A percentile compares a stretch with the other conserved stretches of the same genome.
These are phyloP conservation scores for Dasypogon diadema DNA, from an alignment of 2,888 invertebrate species.

Conservation along the genomic window DNA sequence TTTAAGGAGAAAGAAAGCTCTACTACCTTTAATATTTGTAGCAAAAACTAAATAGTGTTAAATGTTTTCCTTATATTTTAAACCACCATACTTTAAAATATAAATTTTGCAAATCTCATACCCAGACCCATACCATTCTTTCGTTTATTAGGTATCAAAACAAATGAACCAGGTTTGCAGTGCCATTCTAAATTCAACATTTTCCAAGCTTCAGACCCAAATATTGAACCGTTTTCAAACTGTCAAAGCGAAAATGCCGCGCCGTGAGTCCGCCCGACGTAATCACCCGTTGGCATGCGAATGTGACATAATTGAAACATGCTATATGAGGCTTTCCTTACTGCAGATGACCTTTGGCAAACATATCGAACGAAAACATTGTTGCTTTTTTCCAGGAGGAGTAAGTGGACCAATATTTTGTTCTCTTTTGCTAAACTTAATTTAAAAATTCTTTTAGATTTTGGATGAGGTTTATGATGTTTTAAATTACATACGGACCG, in stretches of 20 bases:
- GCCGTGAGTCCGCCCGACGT: slow-evolving; percentile 87
- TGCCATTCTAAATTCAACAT: slow-evolving; percentile 84
- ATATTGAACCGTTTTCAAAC: slow-evolving; percentile 87
- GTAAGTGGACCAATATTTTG: slow-evolving; percentile 70
- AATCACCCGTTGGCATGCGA: slow-evolving; percentile 92
- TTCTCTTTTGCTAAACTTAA: slow-evolving; percentile 5
- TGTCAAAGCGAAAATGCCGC: slow-evolving; percentile 92
- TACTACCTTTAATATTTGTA: no score
- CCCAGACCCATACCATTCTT: no score
- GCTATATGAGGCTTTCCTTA: slow-evolving; percentile 91
- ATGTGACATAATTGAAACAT: slow-evolving; percentile 92
- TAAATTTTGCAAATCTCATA: no score
- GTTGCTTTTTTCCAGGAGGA: slow-evolving; percentile 95
- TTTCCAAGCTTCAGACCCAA: slow-evolving; percentile 86
- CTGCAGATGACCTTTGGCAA: slow-evolving; percentile 95
- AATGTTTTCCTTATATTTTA: no score
- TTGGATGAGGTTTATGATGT: slow-evolving; percentile 92
- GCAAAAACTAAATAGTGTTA: no score
- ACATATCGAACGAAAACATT: slow-evolving; percentile 92
- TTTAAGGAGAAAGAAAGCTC: no score
- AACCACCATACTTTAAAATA: no score
- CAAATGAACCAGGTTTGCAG: slow-evolving; percentile 85
- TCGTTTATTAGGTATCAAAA: slow-evolving; percentile 77
- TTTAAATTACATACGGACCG: slow-evolving; percentile 84
- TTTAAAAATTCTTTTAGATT: slow-evolving; percentile 78